Conservation (phyloP, 2,113 vertebrate genomes). For the Menura novaehollandiae region DNA sequence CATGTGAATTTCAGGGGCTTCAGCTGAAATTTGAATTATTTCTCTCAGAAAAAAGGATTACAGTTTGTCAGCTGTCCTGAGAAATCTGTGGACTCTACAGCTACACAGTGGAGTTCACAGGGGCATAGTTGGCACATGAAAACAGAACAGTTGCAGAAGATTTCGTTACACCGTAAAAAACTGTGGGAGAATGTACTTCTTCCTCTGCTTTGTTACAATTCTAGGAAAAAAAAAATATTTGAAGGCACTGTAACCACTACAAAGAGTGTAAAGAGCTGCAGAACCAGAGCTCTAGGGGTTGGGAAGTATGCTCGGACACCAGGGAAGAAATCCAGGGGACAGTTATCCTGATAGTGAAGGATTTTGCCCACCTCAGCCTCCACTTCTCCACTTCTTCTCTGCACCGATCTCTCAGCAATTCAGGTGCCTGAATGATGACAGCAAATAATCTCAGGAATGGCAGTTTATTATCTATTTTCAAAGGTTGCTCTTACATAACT, state of each 20-base stretch:
- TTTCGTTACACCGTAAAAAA: neutral
- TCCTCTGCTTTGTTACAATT: neutral
- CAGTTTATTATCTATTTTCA: slow-evolving; percentile 6
- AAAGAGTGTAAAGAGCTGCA: neutral
- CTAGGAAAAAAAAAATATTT: neutral
- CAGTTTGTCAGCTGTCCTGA: neutral
- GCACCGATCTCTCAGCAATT: neutral
- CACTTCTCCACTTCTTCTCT: neutral
- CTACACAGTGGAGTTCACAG: neutral
- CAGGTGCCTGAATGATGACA: neutral
- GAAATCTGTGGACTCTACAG: neutral
- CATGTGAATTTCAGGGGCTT: neutral
- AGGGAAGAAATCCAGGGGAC: neutral
- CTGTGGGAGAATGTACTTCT: neutral
- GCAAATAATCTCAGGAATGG: neutral
- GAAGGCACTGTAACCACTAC: neutral
- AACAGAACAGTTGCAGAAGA: neutral
- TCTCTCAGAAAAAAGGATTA: neutral
- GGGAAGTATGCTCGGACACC: fast-evolving
- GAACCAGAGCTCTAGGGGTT: neutral
- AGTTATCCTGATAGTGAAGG: fast-evolving
- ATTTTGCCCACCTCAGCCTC: neutral
- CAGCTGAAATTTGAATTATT: neutral
- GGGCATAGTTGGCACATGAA: neutral
- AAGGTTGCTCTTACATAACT: slow-evolving; percentile 51